These are phyloP conservation scores for Ictalurus furcatus DNA, from an alignment of 2,113 vertebrate species.

Conservation along the genomic window DNA sequence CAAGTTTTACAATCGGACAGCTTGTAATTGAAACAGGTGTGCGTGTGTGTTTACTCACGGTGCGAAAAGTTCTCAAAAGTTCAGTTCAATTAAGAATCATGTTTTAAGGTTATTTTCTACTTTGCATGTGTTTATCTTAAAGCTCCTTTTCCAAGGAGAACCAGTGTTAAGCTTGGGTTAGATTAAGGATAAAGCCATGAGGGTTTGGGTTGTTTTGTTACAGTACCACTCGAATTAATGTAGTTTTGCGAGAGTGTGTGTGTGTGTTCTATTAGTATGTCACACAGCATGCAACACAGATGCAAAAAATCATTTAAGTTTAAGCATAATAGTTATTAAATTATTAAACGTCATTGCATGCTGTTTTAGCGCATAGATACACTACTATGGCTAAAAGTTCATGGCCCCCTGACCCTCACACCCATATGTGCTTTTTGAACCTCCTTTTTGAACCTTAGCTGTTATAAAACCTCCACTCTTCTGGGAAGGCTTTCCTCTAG, in stretches of 20 bases:
- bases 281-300: background rate
- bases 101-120: background rate
- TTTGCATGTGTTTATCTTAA: background rate
- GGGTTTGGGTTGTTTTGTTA: background rate
- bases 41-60: background rate
- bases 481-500: background rate
- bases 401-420: background rate
- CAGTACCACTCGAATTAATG: background rate
- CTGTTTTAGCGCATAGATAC: background rate
- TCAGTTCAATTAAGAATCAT: too few relatives aligned
- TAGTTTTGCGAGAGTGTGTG: background rate
- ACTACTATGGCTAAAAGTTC: background rate
- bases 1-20: background rate
- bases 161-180: background rate
- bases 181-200: background rate
- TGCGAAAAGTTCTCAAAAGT: background rate
- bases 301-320: background rate
- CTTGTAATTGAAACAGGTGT: constrained; percentile 14
- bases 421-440: background rate
- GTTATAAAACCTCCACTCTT: background rate
- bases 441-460: background rate
- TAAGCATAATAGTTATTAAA: background rate
- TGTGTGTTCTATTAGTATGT: background rate
- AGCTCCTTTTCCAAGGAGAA: background rate
- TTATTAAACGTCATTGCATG: too few relatives aligned